phyloP scores from a whole-genome alignment of 2,113 vertebrate genomes.

The Empidonax alnorum region DNA sequence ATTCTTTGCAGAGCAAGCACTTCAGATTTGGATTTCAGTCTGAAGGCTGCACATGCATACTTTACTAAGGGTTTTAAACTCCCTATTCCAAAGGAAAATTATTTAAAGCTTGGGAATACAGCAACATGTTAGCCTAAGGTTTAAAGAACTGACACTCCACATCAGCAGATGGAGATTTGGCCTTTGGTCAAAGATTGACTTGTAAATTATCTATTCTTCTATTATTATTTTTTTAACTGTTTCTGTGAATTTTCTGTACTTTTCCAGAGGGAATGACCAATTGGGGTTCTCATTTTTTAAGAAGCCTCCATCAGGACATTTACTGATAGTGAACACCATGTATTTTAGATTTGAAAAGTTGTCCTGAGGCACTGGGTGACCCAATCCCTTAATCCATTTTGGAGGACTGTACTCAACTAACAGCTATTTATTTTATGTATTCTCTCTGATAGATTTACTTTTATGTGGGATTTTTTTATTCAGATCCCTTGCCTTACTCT shows the following conservation, averaged over 20 bases:
- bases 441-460: slow-evolving; percentile 29
- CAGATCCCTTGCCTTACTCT: slow-evolving; percentile 28
- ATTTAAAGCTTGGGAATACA: slow-evolving; percentile 50
- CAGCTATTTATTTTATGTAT: slow-evolving; percentile 27
- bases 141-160: slow-evolving; percentile 31
- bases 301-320: neutral
- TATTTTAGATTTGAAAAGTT: slow-evolving; percentile 25
- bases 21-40: slow-evolving; percentile 46
- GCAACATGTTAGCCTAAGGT: slow-evolving; percentile 39
- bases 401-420: neutral
- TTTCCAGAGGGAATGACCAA: slow-evolving; percentile 21
- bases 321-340: neutral
- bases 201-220: slow-evolving; percentile 53
- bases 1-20: slow-evolving; percentile 47
- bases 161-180: slow-evolving; percentile 32
- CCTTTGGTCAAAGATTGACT: slow-evolving; percentile 49
- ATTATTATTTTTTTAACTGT: slow-evolving; percentile 54
- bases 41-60: neutral
- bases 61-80: slow-evolving; percentile 43
- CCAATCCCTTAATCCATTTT: slow-evolving; percentile 36
- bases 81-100: slow-evolving; percentile 48
- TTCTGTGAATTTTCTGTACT: slow-evolving; percentile 42
- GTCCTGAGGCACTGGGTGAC: neutral
- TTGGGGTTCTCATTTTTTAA: slow-evolving; percentile 19
- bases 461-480: slow-evolving; percentile 49